Base-by-base conservation (phyloP, 1,140 invertebrate species). In the Drosophila ohnishii region DNA sequence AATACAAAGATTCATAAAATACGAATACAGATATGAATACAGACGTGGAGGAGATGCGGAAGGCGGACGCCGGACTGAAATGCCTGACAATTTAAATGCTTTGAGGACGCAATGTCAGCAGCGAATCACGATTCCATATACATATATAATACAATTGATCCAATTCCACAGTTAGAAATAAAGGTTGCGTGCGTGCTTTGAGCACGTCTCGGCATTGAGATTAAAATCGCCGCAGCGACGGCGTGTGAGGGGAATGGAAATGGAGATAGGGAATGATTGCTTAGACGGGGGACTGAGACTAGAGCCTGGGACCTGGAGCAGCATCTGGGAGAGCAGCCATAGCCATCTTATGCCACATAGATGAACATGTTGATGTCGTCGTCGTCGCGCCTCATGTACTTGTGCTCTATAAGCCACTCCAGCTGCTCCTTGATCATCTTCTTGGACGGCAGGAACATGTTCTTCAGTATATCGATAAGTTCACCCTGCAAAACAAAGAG, bases 371-470 rank as follows among this genome's bases (percentile, higher is more conserved):
- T 99, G 88, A 99, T 99, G 92, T 99, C 97, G 77, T 98, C 97
- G 83, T 99, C 98, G 92, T 99, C 98, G 74, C 99, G 94, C 65
- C 95, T 94, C 95, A 99, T 99, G 92, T 99, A 99, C 92, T 99
- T 99, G 91, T 99, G 97, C 93, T 99, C 98, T 78, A 99, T 99
- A 10, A 99, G 94, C 98, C 98, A 99, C 92, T 99, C 98, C 35
- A 99, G 95, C 93, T 99, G 98, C 93, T 99, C 98, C 93, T 99
- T 99, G 76, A 99, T 99, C 95, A 99, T 97, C 93, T 99, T 99
- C 93, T 99, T 99, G 69, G 97, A 98, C 34, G 99, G 99, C 79
- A 99, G 93, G 93, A 99, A 99, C 98, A 99, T 99, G 92, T 99
- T 99, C 93, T 99, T 99, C 55, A 99, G 93, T 92, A 99, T 99